Percentiles rank a stretch among this genome's conserved stretches.
phyloP scores from a whole-genome alignment of 1,140 invertebrate genomes.

The Oppia nitens region DNA sequence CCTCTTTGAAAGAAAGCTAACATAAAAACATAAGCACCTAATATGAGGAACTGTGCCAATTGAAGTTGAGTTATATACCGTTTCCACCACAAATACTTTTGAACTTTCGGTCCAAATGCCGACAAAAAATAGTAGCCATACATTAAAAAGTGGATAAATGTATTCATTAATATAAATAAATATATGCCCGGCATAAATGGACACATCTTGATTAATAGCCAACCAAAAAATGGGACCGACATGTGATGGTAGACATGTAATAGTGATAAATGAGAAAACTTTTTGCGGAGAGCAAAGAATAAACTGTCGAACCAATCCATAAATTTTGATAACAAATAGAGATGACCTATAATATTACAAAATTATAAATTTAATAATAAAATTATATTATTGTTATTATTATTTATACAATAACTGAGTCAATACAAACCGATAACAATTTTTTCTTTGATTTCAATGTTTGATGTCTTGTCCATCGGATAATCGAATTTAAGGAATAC shows the following conservation, averaged over 20 bases:
- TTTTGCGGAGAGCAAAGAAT: slow-evolving; percentile 76
- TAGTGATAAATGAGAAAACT: slow-evolving; percentile 78
- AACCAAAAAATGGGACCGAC: slow-evolving; percentile 1
- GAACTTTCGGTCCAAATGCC: slow-evolving; percentile 34
- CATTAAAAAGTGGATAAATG: slow-evolving; percentile 41
- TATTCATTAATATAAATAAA: slow-evolving; percentile 35
- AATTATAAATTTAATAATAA: no score
- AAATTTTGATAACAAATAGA: not conserved
- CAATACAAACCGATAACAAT: no score
- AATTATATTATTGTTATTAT: no score
- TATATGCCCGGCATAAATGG: not conserved
- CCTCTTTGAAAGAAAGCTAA: not conserved
- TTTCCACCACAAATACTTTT: slow-evolving; percentile 41
- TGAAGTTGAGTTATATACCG: slow-evolving; percentile 38
- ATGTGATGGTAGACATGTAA: slow-evolving; percentile 88
- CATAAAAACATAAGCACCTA: not conserved
- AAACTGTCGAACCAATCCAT: slow-evolving; percentile 7
- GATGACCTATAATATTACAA: no score
- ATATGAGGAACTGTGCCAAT: slow-evolving; percentile 26
- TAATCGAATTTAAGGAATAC: no score
- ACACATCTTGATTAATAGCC: not conserved
- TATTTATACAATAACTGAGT: no score
- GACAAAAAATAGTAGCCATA: slow-evolving; percentile 39
- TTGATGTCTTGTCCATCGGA: no score
- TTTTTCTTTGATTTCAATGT: no score